Evolutionary conservation across 1,140 invertebrate species (phyloP), one percentile per base, ranked within the genome.

Genomic region (Leptinotarsa defecta): DNA sequence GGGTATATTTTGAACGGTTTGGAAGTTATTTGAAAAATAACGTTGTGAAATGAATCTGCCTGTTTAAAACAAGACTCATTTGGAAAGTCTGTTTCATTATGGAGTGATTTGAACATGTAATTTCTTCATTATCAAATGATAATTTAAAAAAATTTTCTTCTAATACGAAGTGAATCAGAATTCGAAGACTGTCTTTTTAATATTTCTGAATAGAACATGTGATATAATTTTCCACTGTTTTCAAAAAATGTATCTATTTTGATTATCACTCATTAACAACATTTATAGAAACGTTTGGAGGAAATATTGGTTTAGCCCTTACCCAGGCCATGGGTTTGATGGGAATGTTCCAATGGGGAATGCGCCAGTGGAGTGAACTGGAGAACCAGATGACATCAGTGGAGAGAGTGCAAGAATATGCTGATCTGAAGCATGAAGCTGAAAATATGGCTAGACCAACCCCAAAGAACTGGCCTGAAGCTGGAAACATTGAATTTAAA

Each of bases 261-360:
- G 6, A 34, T 34, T 8, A 34, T 34, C 27, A 34, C 27, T 34
- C 27, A 34, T 34, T 8, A 8, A 6, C 27, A 34, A 34, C 3
- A 3, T 17, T 57, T 3, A 20, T 76, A 87, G 87, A 86, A 24
- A 86, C 80, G 72, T 84, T 83, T 72, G 86, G 84, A 48, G 87
- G 87, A 15, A 87, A 88, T 57, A 90, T 93, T 11, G 88, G 13
- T 78, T 92, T 73, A 87, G 89, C 75, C 87, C 89, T 65, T 85
- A 89, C 89, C 0, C 88, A 89, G 78, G 84, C 87, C 2, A 86
- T 89, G 81, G 83, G 85, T 52, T 77, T 90, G 85, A 85, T 89
- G 70, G 90, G 89, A 81, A 84, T 90, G 88, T 88, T 94, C 82
- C 93, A 94, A 86, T 94, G 91, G 91, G 90, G 90, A 24, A 91